phyloP scores from a whole-genome alignment of 2,888 invertebrate species.

The Leucophora obtusa region DNA sequence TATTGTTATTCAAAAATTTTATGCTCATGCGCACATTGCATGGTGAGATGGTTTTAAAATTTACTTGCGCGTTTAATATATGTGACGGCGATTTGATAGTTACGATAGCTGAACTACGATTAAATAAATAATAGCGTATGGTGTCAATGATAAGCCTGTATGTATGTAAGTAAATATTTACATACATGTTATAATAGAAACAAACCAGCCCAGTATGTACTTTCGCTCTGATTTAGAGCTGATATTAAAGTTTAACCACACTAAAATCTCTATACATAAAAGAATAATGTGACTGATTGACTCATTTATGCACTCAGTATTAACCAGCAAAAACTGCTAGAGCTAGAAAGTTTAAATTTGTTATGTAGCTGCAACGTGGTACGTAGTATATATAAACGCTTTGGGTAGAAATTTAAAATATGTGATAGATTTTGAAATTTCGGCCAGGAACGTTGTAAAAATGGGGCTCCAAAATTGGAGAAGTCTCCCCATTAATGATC shows the following conservation, averaged over 20 bases:
- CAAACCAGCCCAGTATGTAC: slow-evolving; percentile 39
- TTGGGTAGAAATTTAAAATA: no score
- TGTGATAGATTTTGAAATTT: no score
- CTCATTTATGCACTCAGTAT: no score
- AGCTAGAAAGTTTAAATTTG: no score
- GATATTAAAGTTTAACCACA: slow-evolving; percentile 35
- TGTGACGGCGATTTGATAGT: slow-evolving; percentile 47
- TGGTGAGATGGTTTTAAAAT: neutral
- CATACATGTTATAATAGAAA: slow-evolving; percentile 53
- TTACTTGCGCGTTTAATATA: slow-evolving; percentile 13
- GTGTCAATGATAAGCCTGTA: slow-evolving; percentile 51
- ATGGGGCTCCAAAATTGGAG: no score
- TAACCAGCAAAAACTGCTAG: no score
- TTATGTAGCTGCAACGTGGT: no score
- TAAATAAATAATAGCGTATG: slow-evolving; percentile 53
- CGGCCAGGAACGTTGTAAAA: no score
- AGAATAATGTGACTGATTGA: no score
- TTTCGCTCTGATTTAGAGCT: slow-evolving; percentile 55
- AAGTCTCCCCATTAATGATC: no score
- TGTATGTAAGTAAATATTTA: slow-evolving; percentile 18
- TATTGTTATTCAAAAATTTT: slow-evolving; percentile 1
- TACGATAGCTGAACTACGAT: slow-evolving; percentile 56
- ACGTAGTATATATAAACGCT: no score
- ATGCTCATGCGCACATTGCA: slow-evolving; percentile 26
- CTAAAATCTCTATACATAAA: no score